These are phyloP conservation scores for Willowsia nigromaculata DNA, from an alignment of 2,888 invertebrate genomes.

Conservation along the genomic window DNA sequence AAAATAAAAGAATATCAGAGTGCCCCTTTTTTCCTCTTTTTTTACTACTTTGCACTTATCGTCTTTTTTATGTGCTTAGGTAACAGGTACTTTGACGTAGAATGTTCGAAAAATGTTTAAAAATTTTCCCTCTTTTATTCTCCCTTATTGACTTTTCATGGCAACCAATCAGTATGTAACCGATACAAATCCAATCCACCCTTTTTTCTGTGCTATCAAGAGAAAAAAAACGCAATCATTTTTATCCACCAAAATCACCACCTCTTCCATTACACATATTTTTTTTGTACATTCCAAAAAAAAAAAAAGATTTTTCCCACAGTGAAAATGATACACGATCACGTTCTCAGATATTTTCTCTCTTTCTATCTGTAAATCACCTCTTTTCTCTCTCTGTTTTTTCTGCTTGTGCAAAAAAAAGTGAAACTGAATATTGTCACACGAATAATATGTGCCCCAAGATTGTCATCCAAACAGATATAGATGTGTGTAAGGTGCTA, in stretches of 20 bases:
- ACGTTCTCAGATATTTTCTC: background rate
- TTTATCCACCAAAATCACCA: background rate
- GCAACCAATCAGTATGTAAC: background rate
- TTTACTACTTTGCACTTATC: background rate
- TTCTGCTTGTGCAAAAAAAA: background rate
- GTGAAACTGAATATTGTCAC: background rate
- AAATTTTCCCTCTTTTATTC: background rate
- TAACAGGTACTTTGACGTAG: background rate
- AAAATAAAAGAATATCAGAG: background rate
- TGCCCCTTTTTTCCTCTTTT: conserved; percentile 5
- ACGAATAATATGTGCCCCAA: background rate
- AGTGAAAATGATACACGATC: conserved; percentile 30
- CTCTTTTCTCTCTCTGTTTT: too few species aligned
- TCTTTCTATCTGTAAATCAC: background rate
- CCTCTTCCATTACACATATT: background rate
- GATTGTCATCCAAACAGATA: background rate
- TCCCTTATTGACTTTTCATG: background rate
- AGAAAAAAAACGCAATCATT: background rate
- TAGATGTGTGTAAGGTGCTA: too few species aligned
- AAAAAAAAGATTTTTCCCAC: background rate
- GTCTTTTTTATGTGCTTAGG: background rate
- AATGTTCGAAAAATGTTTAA: background rate
- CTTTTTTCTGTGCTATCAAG: background rate
- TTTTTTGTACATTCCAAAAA: background rate
- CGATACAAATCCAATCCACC: too few species aligned